Conservation (phyloP, 2,797 vertebrate genomes). For the Hypotaenidia philippensis region DNA sequence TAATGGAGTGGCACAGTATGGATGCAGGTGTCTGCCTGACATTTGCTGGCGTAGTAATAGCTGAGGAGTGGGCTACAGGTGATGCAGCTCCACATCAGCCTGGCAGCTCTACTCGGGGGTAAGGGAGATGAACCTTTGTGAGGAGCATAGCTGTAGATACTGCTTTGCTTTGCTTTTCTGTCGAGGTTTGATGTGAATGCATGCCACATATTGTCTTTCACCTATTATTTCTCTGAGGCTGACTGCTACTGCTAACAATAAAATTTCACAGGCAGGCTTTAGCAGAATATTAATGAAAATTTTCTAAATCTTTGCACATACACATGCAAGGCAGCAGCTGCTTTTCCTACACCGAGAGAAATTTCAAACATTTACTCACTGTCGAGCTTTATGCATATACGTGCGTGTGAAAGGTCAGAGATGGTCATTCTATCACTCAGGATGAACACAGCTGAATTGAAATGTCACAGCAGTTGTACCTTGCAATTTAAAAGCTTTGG, state of each 20-base stretch:
- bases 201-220: constrained; percentile 34
- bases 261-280: constrained; percentile 42
- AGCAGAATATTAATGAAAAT: constrained; percentile 63
- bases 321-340: constrained; percentile 7
- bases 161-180: not conserved
- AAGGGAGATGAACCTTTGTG: not conserved
- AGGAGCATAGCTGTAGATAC: not conserved
- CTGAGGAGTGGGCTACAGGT: not conserved
- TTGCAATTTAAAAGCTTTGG: constrained; percentile 68
- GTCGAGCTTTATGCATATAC: not conserved
- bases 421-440: constrained; percentile 56
- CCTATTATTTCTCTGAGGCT: constrained; percentile 37
- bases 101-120: not conserved
- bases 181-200: not conserved
- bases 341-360: constrained; percentile 25
- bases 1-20: not conserved
- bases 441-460: constrained; percentile 62
- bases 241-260: constrained; percentile 28
- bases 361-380: constrained; percentile 67
- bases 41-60: not conserved
- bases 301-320: constrained; percentile 48
- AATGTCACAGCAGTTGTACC: constrained; percentile 71
- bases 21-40: not conserved
- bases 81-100: not conserved
- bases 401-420: constrained; percentile 65